Evolutionary conservation across 2,113 vertebrate species (phyloP).

Genomic region (Cathartes aura): DNA sequence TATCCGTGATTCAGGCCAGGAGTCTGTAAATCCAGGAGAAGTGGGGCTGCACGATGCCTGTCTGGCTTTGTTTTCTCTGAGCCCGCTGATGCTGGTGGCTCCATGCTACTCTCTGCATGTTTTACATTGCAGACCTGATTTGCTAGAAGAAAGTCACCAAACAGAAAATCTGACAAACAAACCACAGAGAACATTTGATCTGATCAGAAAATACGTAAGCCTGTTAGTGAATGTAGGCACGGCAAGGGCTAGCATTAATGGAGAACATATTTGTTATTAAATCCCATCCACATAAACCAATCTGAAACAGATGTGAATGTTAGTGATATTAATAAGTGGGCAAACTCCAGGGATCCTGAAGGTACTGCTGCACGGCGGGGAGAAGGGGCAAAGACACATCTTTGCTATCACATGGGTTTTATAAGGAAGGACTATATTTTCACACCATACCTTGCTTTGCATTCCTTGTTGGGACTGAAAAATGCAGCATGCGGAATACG

Average conservation of each 20-base stretch:
- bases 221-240: conserved; percentile 5
- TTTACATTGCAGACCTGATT: background rate
- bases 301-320: conserved; percentile 59
- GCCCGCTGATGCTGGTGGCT: background rate
- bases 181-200: conserved; percentile 52
- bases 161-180: conserved; percentile 39
- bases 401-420: background rate
- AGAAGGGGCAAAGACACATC: background rate
- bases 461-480: background rate
- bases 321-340: conserved; percentile 33
- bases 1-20: background rate
- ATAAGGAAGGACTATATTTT: background rate
- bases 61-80: background rate
- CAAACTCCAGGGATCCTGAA: conserved; percentile 23
- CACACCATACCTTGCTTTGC: background rate
- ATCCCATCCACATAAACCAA: conserved; percentile 38
- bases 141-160: conserved; percentile 23
- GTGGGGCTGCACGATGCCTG: background rate
- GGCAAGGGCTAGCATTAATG: conserved; percentile 38
- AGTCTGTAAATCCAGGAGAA: background rate
- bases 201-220: conserved; percentile 20
- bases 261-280: conserved; percentile 65
- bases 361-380: background rate
- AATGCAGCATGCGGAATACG: background rate
- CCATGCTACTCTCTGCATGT: background rate